Conservation (phyloP, 2,113 vertebrate species). For the Grammomys dolichurus region DNA sequence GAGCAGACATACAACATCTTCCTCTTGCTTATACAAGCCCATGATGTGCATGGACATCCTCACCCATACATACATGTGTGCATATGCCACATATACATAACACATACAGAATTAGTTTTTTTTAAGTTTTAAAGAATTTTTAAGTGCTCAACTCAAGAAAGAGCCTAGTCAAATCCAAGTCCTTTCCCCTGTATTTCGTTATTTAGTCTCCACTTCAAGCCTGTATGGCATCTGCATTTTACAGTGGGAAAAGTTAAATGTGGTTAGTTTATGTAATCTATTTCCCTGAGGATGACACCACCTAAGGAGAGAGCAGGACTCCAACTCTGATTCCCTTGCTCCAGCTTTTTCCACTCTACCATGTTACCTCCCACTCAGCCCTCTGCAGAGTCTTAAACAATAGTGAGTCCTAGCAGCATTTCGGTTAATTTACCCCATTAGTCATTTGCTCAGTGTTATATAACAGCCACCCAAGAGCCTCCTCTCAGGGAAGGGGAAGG, state of each 20-base stretch:
- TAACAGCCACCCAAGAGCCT: slow-evolving; percentile 1
- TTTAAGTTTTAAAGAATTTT: background rate
- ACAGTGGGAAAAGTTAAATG: background rate
- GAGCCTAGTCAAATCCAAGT: background rate
- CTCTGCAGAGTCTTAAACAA: background rate
- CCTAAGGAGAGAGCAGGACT: background rate
- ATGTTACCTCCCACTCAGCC: background rate
- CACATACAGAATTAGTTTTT: background rate
- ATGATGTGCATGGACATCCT: background rate
- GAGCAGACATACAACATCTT: background rate
- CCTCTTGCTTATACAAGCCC: background rate
- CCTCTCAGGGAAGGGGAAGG: background rate
- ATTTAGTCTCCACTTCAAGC: background rate
- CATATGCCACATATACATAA: background rate
- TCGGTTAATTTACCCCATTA: slow-evolving; percentile 36
- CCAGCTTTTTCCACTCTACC: background rate
- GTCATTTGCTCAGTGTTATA: slow-evolving; percentile 55
- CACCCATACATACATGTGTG: background rate
- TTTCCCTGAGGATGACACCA: background rate
- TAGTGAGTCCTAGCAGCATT: background rate
- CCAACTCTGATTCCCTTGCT: background rate
- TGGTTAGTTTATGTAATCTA: background rate
- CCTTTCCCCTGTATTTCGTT: background rate
- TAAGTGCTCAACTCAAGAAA: background rate
- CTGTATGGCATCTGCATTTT: background rate